These are phyloP conservation scores for Spea multiplicata DNA, from an alignment of 2,113 vertebrate genomes.

Conservation along the genomic window DNA sequence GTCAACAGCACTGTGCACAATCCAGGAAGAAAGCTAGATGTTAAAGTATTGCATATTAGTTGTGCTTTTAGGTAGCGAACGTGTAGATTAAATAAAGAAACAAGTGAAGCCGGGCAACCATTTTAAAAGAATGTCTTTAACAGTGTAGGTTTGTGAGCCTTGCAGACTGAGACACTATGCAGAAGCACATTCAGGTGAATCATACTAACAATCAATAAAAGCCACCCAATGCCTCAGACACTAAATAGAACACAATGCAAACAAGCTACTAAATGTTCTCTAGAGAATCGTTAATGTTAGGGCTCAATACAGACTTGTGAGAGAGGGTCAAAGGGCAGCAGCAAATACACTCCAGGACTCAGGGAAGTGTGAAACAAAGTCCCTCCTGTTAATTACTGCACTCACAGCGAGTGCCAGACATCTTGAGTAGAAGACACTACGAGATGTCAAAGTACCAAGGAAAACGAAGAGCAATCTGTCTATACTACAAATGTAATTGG, in stretches of 20 bases:
- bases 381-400: conserved; percentile 37
- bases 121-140: too few species aligned
- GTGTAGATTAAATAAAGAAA: too few species aligned
- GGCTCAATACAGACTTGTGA: conserved; percentile 25
- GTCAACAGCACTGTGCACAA: too few species aligned
- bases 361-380: conserved; percentile 26
- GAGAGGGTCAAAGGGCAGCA: conserved; percentile 35
- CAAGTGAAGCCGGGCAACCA: too few species aligned
- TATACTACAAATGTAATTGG: conserved; percentile 17
- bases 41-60: too few species aligned
- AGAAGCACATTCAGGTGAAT: conserved; percentile 47
- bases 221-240: conserved; percentile 49
- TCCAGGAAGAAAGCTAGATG: too few species aligned
- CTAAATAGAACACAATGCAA: conserved; percentile 51
- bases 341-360: conserved; percentile 39
- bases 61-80: too few species aligned
- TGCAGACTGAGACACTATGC: conserved; percentile 42
- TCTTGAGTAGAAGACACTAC: conserved; percentile 6
- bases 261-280: conserved; percentile 47
- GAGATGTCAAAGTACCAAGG: conserved; percentile 37
- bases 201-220: conserved; percentile 53
- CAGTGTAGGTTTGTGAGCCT: neutral
- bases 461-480: conserved; percentile 7
- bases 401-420: conserved; percentile 23
- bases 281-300: conserved; percentile 15